These are phyloP conservation scores for Caenorhabditis sp. DNA, from an alignment of 2,888 invertebrate species.

Conservation along the genomic window DNA sequence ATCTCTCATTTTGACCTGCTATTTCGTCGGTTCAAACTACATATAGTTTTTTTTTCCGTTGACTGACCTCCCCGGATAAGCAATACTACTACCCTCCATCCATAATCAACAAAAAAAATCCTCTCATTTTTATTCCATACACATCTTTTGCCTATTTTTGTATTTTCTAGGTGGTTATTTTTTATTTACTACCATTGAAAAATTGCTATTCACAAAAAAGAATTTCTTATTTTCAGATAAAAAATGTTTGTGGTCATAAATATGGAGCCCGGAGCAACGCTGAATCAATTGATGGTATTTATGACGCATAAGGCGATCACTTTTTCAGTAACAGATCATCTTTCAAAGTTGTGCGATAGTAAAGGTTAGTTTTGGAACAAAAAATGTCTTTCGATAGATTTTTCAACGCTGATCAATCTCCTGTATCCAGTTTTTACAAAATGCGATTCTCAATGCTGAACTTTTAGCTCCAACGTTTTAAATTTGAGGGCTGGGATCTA, in stretches of 20 bases:
- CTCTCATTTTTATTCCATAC: slow-evolving; percentile 1
- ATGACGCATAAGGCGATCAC: slow-evolving; percentile 39
- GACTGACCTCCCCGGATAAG: too few relatives aligned
- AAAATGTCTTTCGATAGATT: too few relatives aligned
- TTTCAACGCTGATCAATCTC: too few relatives aligned
- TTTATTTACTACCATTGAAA: slow-evolving; percentile 3
- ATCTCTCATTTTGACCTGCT: too few relatives aligned
- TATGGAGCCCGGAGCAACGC: slow-evolving; percentile 28
- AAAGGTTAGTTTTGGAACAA: slow-evolving; percentile 13
- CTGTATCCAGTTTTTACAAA: too few relatives aligned
- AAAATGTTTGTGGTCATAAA: slow-evolving; percentile 39
- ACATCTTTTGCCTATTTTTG: neutral
- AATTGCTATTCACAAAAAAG: neutral
- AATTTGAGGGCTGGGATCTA: too few relatives aligned
- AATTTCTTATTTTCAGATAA: neutral
- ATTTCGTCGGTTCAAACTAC: too few relatives aligned
- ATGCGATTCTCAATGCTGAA: too few relatives aligned
- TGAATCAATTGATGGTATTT: slow-evolving; percentile 37
- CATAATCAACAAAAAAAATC: slow-evolving; percentile 2
- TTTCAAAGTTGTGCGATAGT: slow-evolving; percentile 20
- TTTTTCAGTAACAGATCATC: slow-evolving; percentile 33
- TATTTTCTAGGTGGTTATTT: neutral
- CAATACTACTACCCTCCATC: too few relatives aligned
- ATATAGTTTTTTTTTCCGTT: too few relatives aligned
- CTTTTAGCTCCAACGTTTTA: too few relatives aligned